Base-by-base conservation (phyloP, 2,888 invertebrate genomes). In the Monopis laevigella region DNA sequence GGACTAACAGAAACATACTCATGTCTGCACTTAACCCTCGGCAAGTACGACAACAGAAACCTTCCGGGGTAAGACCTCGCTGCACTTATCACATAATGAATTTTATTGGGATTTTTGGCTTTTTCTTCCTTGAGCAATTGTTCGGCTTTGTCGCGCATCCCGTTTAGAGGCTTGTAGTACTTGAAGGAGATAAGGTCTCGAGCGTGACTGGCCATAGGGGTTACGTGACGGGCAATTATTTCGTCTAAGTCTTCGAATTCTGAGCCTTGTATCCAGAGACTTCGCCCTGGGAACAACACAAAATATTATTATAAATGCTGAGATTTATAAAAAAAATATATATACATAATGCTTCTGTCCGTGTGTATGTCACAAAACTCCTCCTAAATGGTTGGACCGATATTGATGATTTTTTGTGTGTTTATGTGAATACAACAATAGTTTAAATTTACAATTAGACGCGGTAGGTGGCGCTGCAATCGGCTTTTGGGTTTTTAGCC, bases 241-340 rank as follows among this genome's bases (percentile, higher is more conserved):
- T 99, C 99, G 69, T 99, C 99, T 21, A 99, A 80, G 73, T 99
- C 99, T 77, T 99, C 99, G 68, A 96, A 99, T 59, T 97, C 96
- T 56, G 97, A 93, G 45, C 85, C 88, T 24, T 88, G 89, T 53
- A 98, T 98, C 88, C 89, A 90, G 8, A 98, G 82, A 60, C 83
- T 84, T 51, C 81, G 77, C 55, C 82, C 82, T 81, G 53, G 2
- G 4, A 11, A 30, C n/a, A n/a, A n/a, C n/a, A n/a, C n/a, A n/a
- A n/a, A n/a, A n/a, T n/a, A n/a, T n/a, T n/a, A n/a, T n/a, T n/a
- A n/a, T n/a, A n/a, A n/a, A n/a, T n/a, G n/a, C n/a, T n/a, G n/a
- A n/a, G n/a, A n/a, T n/a, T n/a, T n/a, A n/a, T n/a, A n/a, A n/a
- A n/a, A n/a, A n/a, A n/a, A n/a, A n/a, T n/a, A n/a, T n/a, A n/a